Evolutionary conservation across 2,888 invertebrate species (phyloP), one percentile per base, ranked within the genome.

Genomic region (Sepioteuthis lessoniana): DNA sequence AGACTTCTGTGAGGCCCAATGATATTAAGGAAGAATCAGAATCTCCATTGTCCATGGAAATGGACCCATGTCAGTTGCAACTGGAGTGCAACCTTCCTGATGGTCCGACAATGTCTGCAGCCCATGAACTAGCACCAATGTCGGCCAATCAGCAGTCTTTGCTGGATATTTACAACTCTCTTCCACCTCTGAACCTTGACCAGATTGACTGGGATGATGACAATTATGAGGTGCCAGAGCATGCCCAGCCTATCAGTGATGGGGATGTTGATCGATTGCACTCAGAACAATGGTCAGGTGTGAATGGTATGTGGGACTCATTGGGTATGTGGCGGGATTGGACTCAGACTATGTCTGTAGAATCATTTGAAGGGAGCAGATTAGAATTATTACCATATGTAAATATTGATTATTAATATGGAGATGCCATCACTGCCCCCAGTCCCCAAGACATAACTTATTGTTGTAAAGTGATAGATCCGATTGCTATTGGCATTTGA

Each of bases 371-470:
- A 97, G 98, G 98, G 97, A 98, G 98, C 97, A 98, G 98, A 97
- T 98, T 99, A 97, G 98, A 98, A 97, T 98, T 99, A 98, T 98
- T 99, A 98, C 99, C 99, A 97, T 99, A 99, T 98, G 99, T 99
- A 97, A 98, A 99, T 97, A 98, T 99, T 97, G 99, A 99, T n/a
- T 47, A 92, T 28, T 76, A n/a, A 76, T 76, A 76, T 76, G 76
- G n/a, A 76, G 19, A 76, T 76, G 76, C n/a, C 76, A 76, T 76
- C n/a, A 35, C n/a, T 76, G n/a, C n/a, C 76, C n/a, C 76, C 76
- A 35, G 35, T 76, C 76, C 76, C 76, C 76, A 76, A 76, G 76
- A 76, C 76, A 76, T 76, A 76, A 76, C 35, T 76, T 76, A 76
- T 76, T 76, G 76, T 76, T 76, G 76, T 76, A 76, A 76, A 76